Base-by-base conservation (phyloP, 2,888 invertebrate species). In the Cerceris rybyensis region DNA sequence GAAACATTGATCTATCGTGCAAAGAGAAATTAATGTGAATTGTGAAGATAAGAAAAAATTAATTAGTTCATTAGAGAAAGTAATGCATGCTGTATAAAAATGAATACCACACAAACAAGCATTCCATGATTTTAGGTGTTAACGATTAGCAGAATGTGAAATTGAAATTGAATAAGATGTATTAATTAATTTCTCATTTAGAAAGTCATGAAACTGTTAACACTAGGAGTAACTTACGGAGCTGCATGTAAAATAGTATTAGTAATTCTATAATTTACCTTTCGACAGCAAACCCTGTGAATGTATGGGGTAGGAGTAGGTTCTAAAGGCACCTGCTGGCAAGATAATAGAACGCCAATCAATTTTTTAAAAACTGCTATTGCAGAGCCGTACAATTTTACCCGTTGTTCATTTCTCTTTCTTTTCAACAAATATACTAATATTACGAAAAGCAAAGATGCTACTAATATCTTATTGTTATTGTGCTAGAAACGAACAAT, bases 241-340 rank as follows among this genome's bases (percentile, higher is more conserved):
- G 70, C 75, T 75, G 81, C 76, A 63, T 74, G 76, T 86, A 71
- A 64, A 80, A 80, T 83, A 83, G 81, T 82, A 88, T 89, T 87
- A 89, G 89, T 90, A 87, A 79, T 85, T 88, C 87, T 89, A 87
- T 89, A 86, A 87, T 90, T 94, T 94, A 95, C 95, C 95, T 95
- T 94, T 85, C 93, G 92, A 90, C 94, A 93, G 94, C 94, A 94
- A 90, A 94, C 92, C 92, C 93, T 94, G 93, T 94, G 94, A 89
- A 93, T 91, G 90, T 91, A 89, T 91, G 88, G 90, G 90, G 91
- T 87, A 90, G 90, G 88, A 90, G 89, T 91, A 82, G 90, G 88
- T 84, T 91, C 91, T 90, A 92, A 92, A 89, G 90, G 89, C 86
- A 92, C 92, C 92, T 92, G 91, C 91, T 87, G 90, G 90, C 90